Percentiles rank a stretch among this genome's conserved stretches.
These are phyloP conservation scores for Drosophila sechellia DNA, from an alignment of 1,140 invertebrate species.

Conservation along the genomic window DNA sequence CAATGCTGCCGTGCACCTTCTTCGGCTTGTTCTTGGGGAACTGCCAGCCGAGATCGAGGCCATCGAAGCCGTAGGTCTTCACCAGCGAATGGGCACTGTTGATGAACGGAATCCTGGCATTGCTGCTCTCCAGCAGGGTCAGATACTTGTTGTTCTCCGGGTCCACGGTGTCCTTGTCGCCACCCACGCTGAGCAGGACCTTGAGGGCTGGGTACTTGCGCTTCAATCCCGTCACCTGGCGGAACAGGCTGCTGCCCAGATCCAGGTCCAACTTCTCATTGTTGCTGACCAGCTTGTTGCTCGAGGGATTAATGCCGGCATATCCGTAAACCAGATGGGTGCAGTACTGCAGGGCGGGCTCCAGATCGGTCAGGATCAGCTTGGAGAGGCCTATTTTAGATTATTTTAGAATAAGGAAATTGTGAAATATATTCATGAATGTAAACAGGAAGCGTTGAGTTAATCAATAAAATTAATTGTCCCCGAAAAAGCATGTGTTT, in stretches of 20 bases:
- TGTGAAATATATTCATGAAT: background rate
- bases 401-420: background rate
- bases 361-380: conserved; percentile 90
- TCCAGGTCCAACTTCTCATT: conserved; percentile 90
- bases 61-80: conserved; percentile 92
- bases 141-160: conserved; percentile 78
- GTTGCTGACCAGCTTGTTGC: conserved; percentile 88
- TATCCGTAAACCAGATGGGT: conserved; percentile 95
- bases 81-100: conserved; percentile 89
- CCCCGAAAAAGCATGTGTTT: background rate
- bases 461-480: background rate
- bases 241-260: conserved; percentile 89
- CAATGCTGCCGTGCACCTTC: conserved; percentile 89
- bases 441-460: background rate
- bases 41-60: conserved; percentile 94
- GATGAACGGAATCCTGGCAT: conserved; percentile 90
- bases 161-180: conserved; percentile 88
- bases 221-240: conserved; percentile 89
- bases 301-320: conserved; percentile 90
- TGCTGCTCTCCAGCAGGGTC: conserved; percentile 88
- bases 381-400: conserved; percentile 87
- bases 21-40: conserved; percentile 91
- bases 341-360: conserved; percentile 90
- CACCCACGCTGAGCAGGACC: conserved; percentile 91
- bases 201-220: conserved; percentile 90